Evolutionary conservation across 1,140 invertebrate species (phyloP).

Genomic region (Melipona quadrifasciata): DNA sequence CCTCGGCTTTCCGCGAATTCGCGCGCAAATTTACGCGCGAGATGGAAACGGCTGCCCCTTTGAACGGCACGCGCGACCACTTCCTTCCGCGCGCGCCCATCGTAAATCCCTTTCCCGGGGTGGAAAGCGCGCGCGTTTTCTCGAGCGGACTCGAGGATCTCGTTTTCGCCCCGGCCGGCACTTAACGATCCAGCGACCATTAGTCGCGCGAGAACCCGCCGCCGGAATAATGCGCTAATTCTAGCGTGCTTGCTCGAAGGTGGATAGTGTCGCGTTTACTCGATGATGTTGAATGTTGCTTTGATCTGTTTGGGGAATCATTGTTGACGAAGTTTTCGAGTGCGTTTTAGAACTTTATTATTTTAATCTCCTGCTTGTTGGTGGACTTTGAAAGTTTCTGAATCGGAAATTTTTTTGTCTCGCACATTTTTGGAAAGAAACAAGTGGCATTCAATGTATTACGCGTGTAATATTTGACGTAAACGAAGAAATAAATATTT

Average conservation of each 20-base stretch:
- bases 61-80: conserved; percentile 49
- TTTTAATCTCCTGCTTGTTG: too few relatives aligned
- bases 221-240: conserved; percentile 22
- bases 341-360: too few relatives aligned
- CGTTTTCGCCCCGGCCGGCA: conserved; percentile 7
- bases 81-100: conserved; percentile 33
- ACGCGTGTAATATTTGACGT: too few relatives aligned
- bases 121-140: conserved; percentile 41
- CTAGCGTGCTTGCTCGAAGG: background rate
- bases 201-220: conserved; percentile 22
- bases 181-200: conserved; percentile 25
- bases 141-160: conserved; percentile 37
- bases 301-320: background rate
- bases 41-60: conserved; percentile 45
- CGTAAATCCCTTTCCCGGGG: conserved; percentile 50
- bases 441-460: too few relatives aligned
- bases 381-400: too few relatives aligned
- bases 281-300: background rate
- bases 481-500: too few relatives aligned
- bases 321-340: too few relatives aligned
- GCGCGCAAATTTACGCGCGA: conserved; percentile 63
- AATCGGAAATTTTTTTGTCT: too few relatives aligned
- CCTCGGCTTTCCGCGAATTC: conserved; percentile 54
- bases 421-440: too few relatives aligned
- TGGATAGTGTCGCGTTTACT: too few relatives aligned